Conservation (phyloP, 2,797 vertebrate genomes). For the Hippocampus kuda region DNA sequence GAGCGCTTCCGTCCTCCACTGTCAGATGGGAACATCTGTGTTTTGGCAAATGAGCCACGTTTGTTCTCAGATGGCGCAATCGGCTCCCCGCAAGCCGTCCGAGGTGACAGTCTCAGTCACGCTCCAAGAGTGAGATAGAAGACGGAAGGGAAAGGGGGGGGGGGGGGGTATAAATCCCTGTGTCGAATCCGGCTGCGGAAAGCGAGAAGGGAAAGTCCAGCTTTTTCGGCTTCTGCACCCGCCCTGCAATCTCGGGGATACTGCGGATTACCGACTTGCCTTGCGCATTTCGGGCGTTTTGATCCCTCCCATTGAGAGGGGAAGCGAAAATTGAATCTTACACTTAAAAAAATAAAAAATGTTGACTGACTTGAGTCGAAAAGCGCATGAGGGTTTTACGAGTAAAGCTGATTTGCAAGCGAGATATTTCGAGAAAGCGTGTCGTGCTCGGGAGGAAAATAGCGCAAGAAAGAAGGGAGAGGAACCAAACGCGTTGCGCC, state of each 20-base stretch:
- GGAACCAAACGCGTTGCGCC: background rate
- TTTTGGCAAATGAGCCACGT: conserved; percentile 45
- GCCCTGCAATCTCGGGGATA: conserved; percentile 32
- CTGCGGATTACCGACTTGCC: conserved; percentile 44
- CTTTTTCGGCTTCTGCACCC: conserved; percentile 25
- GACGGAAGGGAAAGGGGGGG: conserved; percentile 19
- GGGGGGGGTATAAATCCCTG: conserved; percentile 43
- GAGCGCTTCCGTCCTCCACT: conserved; percentile 40
- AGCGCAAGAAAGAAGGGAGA: conserved; percentile 6
- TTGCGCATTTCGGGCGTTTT: conserved; percentile 24
- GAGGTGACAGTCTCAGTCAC: conserved; percentile 56
- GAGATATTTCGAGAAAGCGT: conserved; percentile 23
- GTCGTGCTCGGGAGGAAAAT: background rate
- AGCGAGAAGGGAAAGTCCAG: conserved; percentile 36
- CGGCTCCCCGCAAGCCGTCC: conserved; percentile 47
- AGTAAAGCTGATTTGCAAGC: conserved; percentile 33
- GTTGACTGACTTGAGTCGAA: conserved; percentile 30
- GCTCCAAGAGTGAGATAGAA: conserved; percentile 45
- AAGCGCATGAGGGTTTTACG: conserved; percentile 26
- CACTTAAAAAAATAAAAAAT: conserved; percentile 27
- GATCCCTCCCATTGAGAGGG: conserved; percentile 12
- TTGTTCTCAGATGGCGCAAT: conserved; percentile 48
- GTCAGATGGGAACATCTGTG: conserved; percentile 58
- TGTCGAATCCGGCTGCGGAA: conserved; percentile 50
- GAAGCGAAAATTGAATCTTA: conserved; percentile 43